Evolutionary conservation across 2,888 invertebrate species (phyloP).

Genomic region (Pollenia angustigena): DNA sequence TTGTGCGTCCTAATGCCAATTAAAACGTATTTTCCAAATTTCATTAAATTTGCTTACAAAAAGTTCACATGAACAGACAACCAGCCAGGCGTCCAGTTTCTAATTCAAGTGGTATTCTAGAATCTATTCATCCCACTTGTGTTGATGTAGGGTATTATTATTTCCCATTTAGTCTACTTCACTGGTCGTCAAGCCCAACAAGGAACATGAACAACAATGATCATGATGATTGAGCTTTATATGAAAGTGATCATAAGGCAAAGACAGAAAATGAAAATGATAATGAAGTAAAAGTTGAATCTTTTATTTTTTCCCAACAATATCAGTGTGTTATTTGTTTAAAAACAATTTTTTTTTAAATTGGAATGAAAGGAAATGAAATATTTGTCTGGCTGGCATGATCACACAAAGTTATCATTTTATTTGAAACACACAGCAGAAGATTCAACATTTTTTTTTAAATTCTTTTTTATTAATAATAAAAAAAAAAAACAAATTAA

Average conservation of each 20-base stretch:
- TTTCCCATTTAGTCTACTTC: neutral
- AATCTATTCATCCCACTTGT: no score
- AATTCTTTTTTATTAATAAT: conserved; percentile 4
- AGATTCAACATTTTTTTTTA: conserved; percentile 13
- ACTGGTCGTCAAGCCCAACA: neutral
- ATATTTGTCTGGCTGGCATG: conserved; percentile 81
- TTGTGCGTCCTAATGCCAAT: no score
- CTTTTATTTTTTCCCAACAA: conserved; percentile 44
- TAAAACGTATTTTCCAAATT: no score
- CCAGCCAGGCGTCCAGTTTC: no score
- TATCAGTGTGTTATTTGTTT: conserved; percentile 22
- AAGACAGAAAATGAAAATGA: conserved; percentile 2
- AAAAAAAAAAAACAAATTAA: conserved; percentile 22
- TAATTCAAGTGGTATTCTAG: no score
- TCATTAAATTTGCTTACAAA: no score
- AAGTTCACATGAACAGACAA: no score
- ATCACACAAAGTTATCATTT: conserved; percentile 82
- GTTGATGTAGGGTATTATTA: no score
- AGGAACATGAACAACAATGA: conserved; percentile 1
- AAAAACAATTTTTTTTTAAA: conserved; percentile 27
- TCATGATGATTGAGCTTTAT: conserved; percentile 27
- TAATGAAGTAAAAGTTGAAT: conserved; percentile 43
- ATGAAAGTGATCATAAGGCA: neutral
- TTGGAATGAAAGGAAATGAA: conserved; percentile 80
- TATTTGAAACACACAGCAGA: conserved; percentile 77